Percentiles rank a stretch among this genome's conserved stretches.
Conservation (phyloP, 2,888 invertebrate genomes). For the Aspidiotus destructor region DNA sequence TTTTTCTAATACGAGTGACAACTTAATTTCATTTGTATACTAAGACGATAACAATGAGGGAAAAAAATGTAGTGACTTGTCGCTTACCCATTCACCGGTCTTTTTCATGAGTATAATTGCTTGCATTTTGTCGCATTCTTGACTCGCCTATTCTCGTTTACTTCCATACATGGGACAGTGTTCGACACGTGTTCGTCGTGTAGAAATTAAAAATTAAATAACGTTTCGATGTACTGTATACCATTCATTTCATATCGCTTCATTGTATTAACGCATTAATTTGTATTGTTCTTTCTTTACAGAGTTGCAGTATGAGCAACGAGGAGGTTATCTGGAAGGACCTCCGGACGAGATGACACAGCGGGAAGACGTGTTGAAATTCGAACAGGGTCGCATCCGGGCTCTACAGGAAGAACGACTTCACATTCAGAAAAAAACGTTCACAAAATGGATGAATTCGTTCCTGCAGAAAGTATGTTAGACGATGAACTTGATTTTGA, state of each 20-base stretch:
- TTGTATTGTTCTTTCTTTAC: constrained; percentile 23
- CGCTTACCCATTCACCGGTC: too few species aligned
- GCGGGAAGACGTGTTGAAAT: constrained; percentile 81
- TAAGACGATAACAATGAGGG: too few species aligned
- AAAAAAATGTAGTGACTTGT: too few species aligned
- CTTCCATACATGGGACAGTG: background rate
- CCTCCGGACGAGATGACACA: constrained; percentile 64
- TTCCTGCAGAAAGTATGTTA: constrained; percentile 75
- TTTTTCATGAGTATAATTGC: too few species aligned
- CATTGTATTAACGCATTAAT: background rate
- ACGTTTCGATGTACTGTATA: too few species aligned
- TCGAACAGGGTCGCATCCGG: constrained; percentile 92
- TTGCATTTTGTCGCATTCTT: background rate
- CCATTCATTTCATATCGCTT: too few species aligned
- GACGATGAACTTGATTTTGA: background rate
- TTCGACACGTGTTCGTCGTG: background rate
- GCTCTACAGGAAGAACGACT: constrained; percentile 94
- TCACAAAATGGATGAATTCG: constrained; percentile 99
- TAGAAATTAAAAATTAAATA: too few species aligned
- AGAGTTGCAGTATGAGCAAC: constrained; percentile 39
- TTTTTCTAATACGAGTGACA: too few species aligned
- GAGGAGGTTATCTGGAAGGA: constrained; percentile 31
- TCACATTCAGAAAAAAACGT: constrained; percentile 98
- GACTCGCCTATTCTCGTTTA: too few species aligned
- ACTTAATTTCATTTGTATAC: too few species aligned